phyloP scores from a whole-genome alignment of 2,797 vertebrate species.

The Calcarius lapponicus region DNA sequence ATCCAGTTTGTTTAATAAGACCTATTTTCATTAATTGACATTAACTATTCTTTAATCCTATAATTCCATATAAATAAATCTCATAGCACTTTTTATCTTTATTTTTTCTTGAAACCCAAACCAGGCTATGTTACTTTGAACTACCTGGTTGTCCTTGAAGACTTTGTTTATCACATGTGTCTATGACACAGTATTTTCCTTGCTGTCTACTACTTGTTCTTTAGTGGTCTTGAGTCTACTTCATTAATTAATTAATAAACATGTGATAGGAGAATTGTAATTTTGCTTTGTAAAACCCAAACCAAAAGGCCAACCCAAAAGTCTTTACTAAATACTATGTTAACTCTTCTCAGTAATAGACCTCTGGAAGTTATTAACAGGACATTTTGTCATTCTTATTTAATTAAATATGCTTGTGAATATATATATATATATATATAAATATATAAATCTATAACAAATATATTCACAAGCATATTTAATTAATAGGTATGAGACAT shows the following conservation, averaged over 20 bases:
- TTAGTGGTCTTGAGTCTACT: not conserved
- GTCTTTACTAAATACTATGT: not conserved
- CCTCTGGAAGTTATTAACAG: not conserved
- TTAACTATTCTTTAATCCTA: not conserved
- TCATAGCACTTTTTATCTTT: not conserved
- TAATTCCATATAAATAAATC: not conserved
- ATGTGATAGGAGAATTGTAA: not conserved
- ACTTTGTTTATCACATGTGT: not conserved
- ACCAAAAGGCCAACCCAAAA: not conserved
- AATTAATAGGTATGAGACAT: not conserved
- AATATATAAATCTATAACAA: no score
- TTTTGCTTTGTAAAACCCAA: not conserved
- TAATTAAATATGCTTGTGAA: not conserved
- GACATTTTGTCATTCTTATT: not conserved
- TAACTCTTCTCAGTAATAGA: not conserved
- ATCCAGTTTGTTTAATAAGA: not conserved
- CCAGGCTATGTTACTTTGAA: not conserved
- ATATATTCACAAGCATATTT: no score
- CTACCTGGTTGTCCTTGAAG: not conserved
- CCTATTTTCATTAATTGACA: not conserved
- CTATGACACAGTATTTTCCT: not conserved
- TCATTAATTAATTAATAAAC: not conserved
- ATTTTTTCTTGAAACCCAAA: not conserved
- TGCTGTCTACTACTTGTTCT: not conserved
- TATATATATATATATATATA: not conserved